Base-by-base conservation (phyloP, 2,888 invertebrate genomes). In the Leptopterna dolabrata region DNA sequence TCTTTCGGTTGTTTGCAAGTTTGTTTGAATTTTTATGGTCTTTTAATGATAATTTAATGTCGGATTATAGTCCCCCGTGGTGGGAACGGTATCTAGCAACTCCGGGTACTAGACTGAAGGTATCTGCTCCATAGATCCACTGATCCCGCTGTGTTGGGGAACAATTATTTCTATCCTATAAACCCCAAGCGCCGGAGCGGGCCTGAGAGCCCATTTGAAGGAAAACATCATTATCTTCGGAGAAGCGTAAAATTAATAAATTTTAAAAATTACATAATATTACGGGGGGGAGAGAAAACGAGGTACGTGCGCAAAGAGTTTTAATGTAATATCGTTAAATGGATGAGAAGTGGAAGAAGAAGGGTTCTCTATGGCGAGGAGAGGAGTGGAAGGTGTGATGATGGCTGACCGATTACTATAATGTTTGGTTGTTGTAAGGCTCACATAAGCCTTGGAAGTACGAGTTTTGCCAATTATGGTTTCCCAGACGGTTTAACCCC, bases 401-500 rank as follows among this genome's bases (percentile, higher is more conserved):
- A 83, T 83, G 83, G 70, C 41, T 41, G 70, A 81, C 55, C 83
- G 83, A 83, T 83, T 83, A 83, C 83, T 63, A 70, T 83, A 83
- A 83, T 83, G 83, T 70, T 63, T 70, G 70, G 83, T 83, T 83
- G 83, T 83, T 83, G 70, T 29, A 41, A 24, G 30, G 55, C 24
- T 41, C 81, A 30, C 51, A 19, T 78, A 7, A 24, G 41, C 24
- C 51, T 51, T 55, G 13, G 51, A 30, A 29, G 51, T 30, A 27
- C 55, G 81, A 51, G 81, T 47, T 82, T 83, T 63, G 83, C 83
- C 83, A 83, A 83, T 83, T 83, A 83, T 83, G 83, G 83, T 70
- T 36, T 41, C 43, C 70, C n/a, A 19, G 63, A 63, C 63, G 63
- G 24, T 63, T 63, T 63, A 63, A 63, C 63, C 63, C 45, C 45